Evolutionary conservation across 2,888 invertebrate genomes (phyloP).

Genomic region (Phyllotreta cruciferae): DNA sequence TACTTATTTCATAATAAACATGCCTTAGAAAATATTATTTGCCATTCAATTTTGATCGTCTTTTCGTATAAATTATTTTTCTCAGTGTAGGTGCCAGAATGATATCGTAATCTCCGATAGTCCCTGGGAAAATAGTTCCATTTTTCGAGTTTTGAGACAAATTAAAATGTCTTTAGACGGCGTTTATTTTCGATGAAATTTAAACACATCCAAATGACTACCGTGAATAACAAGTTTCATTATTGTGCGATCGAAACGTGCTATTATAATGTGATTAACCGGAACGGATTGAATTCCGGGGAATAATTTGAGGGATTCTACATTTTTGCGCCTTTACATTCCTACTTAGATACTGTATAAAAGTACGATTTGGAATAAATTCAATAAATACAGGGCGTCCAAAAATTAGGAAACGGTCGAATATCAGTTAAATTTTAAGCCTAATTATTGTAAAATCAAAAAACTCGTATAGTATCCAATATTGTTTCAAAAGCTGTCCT

Average conservation of each 20-base stretch:
- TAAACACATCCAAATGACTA: slow-evolving; percentile 51
- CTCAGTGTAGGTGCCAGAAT: slow-evolving; percentile 9
- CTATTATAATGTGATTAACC: slow-evolving; percentile 52
- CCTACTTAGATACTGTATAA: no score
- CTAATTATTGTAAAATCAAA: no score
- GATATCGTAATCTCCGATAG: slow-evolving; percentile 19
- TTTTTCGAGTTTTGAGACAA: slow-evolving; percentile 32
- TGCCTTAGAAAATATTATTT: no score
- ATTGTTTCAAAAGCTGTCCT: no score
- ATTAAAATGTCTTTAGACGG: slow-evolving; percentile 53
- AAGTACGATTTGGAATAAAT: no score
- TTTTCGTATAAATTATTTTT: background rate
- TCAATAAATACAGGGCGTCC: no score
- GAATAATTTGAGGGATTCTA: slow-evolving; percentile 11
- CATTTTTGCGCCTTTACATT: slow-evolving; percentile 15
- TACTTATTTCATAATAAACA: no score
- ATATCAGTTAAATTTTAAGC: no score
- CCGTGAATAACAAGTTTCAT: slow-evolving; percentile 47
- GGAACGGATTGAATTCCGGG: slow-evolving; percentile 13
- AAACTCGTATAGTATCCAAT: no score
- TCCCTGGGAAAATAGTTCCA: slow-evolving; percentile 24
- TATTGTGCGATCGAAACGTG: slow-evolving; percentile 44
- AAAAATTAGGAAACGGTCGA: no score
- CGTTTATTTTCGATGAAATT: slow-evolving; percentile 47
- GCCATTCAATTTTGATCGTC: background rate